phyloP scores from a whole-genome alignment of 2,113 vertebrate genomes.

The Sturnus vulgaris region DNA sequence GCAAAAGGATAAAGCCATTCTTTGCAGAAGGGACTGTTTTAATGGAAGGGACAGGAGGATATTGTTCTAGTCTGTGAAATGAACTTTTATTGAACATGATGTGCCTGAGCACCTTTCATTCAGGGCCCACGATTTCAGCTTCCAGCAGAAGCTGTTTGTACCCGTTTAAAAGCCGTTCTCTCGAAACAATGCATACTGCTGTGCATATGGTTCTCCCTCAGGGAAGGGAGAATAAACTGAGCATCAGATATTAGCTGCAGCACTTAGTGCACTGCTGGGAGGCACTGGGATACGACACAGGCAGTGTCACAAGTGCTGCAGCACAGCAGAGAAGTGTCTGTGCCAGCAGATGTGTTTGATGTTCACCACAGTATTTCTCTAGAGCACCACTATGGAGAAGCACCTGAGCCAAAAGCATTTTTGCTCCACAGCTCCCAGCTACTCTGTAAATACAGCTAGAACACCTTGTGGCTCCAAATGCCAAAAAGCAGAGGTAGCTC shows the following conservation, averaged over 20 bases:
- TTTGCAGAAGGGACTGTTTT: neutral
- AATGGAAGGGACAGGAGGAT: neutral
- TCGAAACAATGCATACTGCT: neutral
- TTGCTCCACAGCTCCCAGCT: neutral
- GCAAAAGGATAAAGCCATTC: neutral
- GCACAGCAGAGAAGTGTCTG: neutral
- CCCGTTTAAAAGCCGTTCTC: neutral
- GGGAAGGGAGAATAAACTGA: neutral
- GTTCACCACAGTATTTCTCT: neutral
- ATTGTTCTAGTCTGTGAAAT: neutral
- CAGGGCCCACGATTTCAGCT: neutral
- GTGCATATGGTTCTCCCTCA: neutral
- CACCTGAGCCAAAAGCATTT: neutral
- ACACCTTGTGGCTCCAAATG: neutral
- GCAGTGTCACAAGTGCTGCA: neutral
- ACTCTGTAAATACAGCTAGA: neutral
- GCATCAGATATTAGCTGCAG: neutral
- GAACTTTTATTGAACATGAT: neutral
- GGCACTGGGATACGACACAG: neutral
- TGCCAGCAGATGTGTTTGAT: constrained; percentile 1
- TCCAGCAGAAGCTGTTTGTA: neutral
- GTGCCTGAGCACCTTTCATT: neutral
- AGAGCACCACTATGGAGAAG: neutral
- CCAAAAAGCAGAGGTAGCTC: neutral
- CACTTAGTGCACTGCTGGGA: neutral